phyloP scores from a whole-genome alignment of 1,140 invertebrate species.

The Dinothrombium tinctorium region DNA sequence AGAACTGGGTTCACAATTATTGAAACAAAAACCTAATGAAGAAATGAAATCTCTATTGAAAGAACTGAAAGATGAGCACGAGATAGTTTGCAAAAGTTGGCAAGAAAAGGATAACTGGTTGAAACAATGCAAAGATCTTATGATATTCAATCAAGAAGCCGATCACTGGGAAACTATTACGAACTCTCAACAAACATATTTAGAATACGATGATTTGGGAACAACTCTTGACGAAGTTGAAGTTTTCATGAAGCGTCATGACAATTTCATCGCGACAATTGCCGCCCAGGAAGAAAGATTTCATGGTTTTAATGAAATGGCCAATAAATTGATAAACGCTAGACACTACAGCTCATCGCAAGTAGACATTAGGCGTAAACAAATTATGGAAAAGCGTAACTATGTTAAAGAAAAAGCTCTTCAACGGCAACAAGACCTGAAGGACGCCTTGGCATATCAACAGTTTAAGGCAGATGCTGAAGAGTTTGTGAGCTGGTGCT shows the following conservation, averaged over 20 bases:
- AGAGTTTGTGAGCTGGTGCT: slow-evolving; percentile 50
- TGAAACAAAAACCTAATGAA: too few relatives aligned
- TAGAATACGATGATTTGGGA: slow-evolving; percentile 66
- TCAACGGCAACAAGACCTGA: slow-evolving; percentile 39
- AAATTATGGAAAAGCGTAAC: slow-evolving; percentile 44
- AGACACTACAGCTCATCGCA: slow-evolving; percentile 53
- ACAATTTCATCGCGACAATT: slow-evolving; percentile 80
- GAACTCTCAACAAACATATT: slow-evolving; percentile 71
- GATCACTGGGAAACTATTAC: slow-evolving; percentile 89
- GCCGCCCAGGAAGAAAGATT: slow-evolving; percentile 77
- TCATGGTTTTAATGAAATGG: slow-evolving; percentile 56
- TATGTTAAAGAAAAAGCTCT: slow-evolving; percentile 47
- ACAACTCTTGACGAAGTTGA: slow-evolving; percentile 81
- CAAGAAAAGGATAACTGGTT: slow-evolving; percentile 54
- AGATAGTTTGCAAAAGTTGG: slow-evolving; percentile 46
- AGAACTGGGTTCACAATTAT: too few relatives aligned
- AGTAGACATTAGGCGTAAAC: slow-evolving; percentile 43
- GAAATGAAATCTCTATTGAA: slow-evolving; percentile 8
- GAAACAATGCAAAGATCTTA: slow-evolving; percentile 53
- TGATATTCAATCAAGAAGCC: slow-evolving; percentile 73
- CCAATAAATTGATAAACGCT: slow-evolving; percentile 52
- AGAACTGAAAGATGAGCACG: slow-evolving; percentile 44
- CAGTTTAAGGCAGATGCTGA: slow-evolving; percentile 69
- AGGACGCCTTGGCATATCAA: slow-evolving; percentile 51
- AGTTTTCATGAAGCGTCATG: slow-evolving; percentile 70